Evolutionary conservation across 2,888 invertebrate genomes (phyloP).

Genomic region (Papilio elwesi): DNA sequence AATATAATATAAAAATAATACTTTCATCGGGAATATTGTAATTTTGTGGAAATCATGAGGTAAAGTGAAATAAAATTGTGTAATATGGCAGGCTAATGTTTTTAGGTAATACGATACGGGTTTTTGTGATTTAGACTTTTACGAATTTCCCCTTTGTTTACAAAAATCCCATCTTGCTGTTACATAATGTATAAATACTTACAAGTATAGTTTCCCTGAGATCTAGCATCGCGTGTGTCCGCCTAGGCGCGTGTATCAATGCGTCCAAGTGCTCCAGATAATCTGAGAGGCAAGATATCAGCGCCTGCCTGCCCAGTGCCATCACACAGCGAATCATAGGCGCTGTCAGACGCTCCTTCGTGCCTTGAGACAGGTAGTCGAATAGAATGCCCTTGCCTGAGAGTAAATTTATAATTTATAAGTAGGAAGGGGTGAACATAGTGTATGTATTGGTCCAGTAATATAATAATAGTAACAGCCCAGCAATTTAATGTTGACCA

Average conservation of each 20-base stretch:
- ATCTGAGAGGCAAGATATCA: constrained; percentile 69
- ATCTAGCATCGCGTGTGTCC: constrained; percentile 51
- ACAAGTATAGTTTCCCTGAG: constrained; percentile 69
- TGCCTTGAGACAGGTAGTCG: constrained; percentile 78
- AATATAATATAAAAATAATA: too few species aligned
- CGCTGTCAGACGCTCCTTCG: constrained; percentile 71
- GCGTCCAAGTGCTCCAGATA: constrained; percentile 69
- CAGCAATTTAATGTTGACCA: too few species aligned
- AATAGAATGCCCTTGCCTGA: constrained; percentile 76
- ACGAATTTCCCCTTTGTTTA: too few species aligned
- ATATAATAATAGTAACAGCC: too few species aligned
- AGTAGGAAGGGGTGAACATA: neutral
- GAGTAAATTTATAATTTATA: constrained; percentile 24
- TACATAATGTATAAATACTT: constrained; percentile 41
- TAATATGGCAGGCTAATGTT: too few species aligned
- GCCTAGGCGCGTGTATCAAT: constrained; percentile 55
- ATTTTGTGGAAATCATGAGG: too few species aligned
- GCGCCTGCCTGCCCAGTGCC: constrained; percentile 71
- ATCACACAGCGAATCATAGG: constrained; percentile 77
- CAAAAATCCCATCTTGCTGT: neutral
- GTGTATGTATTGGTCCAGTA: too few species aligned
- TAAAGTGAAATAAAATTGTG: too few species aligned
- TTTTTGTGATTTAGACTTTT: too few species aligned
- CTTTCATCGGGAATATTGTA: too few species aligned
- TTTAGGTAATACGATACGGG: too few species aligned